A percentile compares a stretch with the other conserved stretches of the same genome.
Evolutionary conservation across 2,888 invertebrate genomes (phyloP).

Genomic region (Lochmaea crataegi): DNA sequence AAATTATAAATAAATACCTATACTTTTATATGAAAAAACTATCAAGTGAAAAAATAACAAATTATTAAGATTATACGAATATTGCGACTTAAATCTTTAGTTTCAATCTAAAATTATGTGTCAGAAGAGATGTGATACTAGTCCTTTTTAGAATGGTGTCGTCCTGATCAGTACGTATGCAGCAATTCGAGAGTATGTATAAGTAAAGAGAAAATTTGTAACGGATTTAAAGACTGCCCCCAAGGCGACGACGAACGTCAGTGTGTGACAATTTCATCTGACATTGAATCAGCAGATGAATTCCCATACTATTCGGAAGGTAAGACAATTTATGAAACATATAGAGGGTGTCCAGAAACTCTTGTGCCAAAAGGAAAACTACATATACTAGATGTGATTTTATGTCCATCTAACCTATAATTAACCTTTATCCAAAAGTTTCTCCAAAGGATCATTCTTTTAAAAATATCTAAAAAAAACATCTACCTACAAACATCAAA

Average conservation of each 20-base stretch:
- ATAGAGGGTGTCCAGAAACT: too few species aligned
- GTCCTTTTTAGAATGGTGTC: conserved; percentile 75
- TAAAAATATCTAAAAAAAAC: too few species aligned
- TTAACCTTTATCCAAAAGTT: too few species aligned
- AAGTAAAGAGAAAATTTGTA: conserved; percentile 74
- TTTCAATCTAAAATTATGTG: too few species aligned
- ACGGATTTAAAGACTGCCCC: conserved; percentile 78
- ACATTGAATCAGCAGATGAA: conserved; percentile 69
- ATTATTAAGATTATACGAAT: neutral
- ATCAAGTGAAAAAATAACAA: neutral
- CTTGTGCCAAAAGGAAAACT: too few species aligned
- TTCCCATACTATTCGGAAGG: conserved; percentile 74
- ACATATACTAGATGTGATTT: too few species aligned
- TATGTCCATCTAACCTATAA: too few species aligned
- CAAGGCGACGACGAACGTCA: conserved; percentile 81
- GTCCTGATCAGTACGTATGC: conserved; percentile 78
- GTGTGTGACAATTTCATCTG: conserved; percentile 75
- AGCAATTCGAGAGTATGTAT: conserved; percentile 79
- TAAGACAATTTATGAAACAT: conserved; percentile 48
- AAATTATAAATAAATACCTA: conserved; percentile 3
- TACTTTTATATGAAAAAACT: too few species aligned
- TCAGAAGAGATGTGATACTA: too few species aligned
- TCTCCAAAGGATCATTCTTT: too few species aligned
- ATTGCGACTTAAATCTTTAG: too few species aligned
- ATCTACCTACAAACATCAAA: too few species aligned